phyloP scores from a whole-genome alignment of 1,140 invertebrate genomes.

The Megalopta genalis region DNA sequence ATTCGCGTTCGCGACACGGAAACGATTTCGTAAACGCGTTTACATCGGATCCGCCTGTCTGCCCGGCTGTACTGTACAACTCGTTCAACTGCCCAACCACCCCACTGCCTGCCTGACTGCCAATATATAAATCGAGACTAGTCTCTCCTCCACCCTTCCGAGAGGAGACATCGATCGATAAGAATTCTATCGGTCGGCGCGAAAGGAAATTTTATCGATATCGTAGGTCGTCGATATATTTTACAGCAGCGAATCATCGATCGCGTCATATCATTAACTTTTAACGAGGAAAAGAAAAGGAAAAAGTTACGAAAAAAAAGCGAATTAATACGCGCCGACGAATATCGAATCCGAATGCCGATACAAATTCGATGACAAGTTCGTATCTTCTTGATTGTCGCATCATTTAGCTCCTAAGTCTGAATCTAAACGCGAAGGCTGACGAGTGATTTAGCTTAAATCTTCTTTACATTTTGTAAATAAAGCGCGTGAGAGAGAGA shows the following conservation, averaged over 20 bases:
- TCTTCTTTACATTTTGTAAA: constrained; percentile 71
- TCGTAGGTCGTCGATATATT: constrained; percentile 4
- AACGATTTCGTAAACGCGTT: not conserved
- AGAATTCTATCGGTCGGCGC: not conserved
- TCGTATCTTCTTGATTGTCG: constrained; percentile 37
- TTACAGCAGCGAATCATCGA: constrained; percentile 5
- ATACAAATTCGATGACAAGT: constrained; percentile 11
- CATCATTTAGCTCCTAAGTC: constrained; percentile 52
- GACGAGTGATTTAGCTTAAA: constrained; percentile 65
- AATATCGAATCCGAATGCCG: constrained; percentile 1
- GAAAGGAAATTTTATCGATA: not conserved
- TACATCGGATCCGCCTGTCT: not conserved
- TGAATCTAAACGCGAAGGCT: constrained; percentile 60
- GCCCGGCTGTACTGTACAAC: no score
- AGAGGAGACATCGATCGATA: not conserved
- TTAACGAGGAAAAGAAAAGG: not conserved
- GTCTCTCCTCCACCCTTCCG: not conserved
- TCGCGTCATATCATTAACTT: constrained; percentile 36
- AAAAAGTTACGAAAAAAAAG: no score
- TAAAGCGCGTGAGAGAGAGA: constrained; percentile 67
- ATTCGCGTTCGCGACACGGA: not conserved
- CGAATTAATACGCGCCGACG: not conserved
- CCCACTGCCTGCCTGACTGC: constrained; percentile 1
- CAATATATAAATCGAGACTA: not conserved
- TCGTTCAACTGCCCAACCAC: no score